phyloP scores from a whole-genome alignment of 2,888 invertebrate species.

The Uropetala carovei region DNA sequence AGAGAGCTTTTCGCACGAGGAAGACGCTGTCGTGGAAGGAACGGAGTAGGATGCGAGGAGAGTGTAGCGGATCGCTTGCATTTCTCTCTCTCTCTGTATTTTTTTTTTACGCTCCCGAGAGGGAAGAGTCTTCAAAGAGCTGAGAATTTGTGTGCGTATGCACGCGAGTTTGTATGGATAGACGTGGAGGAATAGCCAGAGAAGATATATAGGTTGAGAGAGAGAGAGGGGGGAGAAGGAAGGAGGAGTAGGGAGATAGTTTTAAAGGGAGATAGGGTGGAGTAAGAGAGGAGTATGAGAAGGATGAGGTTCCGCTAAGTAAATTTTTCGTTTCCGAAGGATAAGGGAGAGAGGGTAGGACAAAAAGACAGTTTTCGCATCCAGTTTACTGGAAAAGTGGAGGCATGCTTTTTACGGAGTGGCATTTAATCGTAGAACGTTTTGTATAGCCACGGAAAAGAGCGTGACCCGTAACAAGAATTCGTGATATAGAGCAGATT shows the following conservation, averaged over 20 bases:
- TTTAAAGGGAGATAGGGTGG: background rate
- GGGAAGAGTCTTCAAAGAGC: background rate
- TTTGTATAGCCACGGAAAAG: too few species aligned
- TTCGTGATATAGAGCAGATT: too few species aligned
- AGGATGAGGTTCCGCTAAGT: background rate
- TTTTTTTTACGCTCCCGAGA: background rate
- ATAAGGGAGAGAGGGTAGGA: too few species aligned
- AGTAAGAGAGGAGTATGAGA: background rate
- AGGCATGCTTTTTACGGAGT: too few species aligned
- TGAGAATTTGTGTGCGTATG: background rate
- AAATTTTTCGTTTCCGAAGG: too few species aligned
- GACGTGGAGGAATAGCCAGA: background rate
- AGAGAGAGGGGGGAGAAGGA: background rate
- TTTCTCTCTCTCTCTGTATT: background rate
- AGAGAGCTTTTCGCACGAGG: too few species aligned
- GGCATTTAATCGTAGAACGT: too few species aligned
- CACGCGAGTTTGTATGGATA: background rate
- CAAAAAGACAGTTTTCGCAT: too few species aligned
- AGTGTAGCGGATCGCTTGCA: background rate
- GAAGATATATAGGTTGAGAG: background rate
- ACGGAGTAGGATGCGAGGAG: slow-evolving; percentile 7
- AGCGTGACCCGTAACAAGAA: too few species aligned
- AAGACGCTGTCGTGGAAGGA: too few species aligned
- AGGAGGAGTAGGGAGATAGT: background rate
- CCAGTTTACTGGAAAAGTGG: too few species aligned